phyloP scores from a whole-genome alignment of 2,797 vertebrate genomes.

The Thunnus albacares region DNA sequence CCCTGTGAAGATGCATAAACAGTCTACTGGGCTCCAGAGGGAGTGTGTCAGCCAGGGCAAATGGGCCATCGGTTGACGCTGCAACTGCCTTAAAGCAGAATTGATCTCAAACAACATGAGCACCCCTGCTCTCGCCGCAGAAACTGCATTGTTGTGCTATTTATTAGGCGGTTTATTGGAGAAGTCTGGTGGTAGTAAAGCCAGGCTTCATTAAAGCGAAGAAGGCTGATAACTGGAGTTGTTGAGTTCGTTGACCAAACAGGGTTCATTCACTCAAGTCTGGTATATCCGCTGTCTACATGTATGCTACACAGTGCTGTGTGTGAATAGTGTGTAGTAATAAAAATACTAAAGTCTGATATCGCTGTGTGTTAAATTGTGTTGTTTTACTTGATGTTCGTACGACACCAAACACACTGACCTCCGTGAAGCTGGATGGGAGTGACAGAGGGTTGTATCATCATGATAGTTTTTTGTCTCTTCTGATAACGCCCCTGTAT shows the following conservation, averaged over 20 bases:
- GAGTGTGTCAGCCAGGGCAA: conserved; percentile 56
- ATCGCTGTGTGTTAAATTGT: background rate
- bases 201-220: conserved; percentile 64
- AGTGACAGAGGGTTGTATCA: conserved; percentile 5
- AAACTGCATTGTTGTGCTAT: conserved; percentile 60
- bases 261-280: conserved; percentile 41
- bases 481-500: conserved; percentile 36
- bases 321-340: conserved; percentile 5
- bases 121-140: conserved; percentile 48
- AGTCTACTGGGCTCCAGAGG: conserved; percentile 53
- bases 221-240: conserved; percentile 48
- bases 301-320: background rate
- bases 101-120: conserved; percentile 64
- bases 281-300: conserved; percentile 17
- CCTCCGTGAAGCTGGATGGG: background rate
- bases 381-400: conserved; percentile 23
- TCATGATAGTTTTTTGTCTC: conserved; percentile 30
- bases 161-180: conserved; percentile 71
- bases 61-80: conserved; percentile 55
- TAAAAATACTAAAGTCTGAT: conserved; percentile 24
- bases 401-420: background rate
- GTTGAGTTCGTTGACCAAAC: conserved; percentile 43
- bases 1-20: conserved; percentile 50
- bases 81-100: conserved; percentile 54
- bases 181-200: conserved; percentile 65